Conservation (phyloP, 2,797 vertebrate genomes). For the Sitta carolinensis region DNA sequence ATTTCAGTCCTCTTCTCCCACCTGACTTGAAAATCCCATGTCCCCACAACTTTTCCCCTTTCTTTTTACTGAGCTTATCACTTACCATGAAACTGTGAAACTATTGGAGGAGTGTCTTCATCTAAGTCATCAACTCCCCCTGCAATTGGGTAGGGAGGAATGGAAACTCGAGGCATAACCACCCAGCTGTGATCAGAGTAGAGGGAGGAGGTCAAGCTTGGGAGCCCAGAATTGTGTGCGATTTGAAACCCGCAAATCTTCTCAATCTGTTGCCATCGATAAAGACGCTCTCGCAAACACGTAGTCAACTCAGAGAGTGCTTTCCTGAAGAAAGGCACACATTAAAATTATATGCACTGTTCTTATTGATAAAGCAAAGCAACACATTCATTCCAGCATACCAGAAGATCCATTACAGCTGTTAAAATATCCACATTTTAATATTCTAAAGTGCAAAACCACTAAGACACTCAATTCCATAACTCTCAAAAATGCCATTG, state of each 20-base stretch:
- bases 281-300: conserved; percentile 93
- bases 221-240: conserved; percentile 93
- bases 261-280: conserved; percentile 99
- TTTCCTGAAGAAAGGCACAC: conserved; percentile 80
- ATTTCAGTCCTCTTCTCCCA: not conserved
- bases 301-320: conserved; percentile 94
- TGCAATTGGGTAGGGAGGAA: conserved; percentile 95
- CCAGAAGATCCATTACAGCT: not conserved
- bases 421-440: not conserved
- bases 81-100: conserved; percentile 93
- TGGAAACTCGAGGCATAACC: conserved; percentile 95
- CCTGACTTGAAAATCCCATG: not conserved
- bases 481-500: not conserved
- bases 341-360: not conserved
- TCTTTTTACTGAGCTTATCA: not conserved
- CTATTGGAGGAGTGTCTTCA: conserved; percentile 96
- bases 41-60: not conserved
- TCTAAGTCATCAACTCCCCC: conserved; percentile 98
- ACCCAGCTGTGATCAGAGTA: conserved; percentile 99
- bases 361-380: not conserved
- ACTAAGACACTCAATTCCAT: not conserved
- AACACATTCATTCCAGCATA: not conserved
- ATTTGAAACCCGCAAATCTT: conserved; percentile 95
- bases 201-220: conserved; percentile 92
- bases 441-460: not conserved